Base-by-base conservation (phyloP, 2,888 invertebrate species). In the Habrosyne pyritoides region DNA sequence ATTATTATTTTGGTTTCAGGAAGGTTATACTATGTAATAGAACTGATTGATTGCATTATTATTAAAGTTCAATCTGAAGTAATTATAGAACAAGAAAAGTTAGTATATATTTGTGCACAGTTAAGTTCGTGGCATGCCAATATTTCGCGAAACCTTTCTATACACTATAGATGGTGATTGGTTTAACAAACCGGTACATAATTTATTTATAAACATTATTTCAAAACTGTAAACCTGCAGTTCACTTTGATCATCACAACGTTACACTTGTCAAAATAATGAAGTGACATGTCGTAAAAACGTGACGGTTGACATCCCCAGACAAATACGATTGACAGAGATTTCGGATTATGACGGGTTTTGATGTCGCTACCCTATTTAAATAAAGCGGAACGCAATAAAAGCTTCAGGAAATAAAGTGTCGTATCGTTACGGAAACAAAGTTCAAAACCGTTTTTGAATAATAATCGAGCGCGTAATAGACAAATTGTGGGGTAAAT, bases 251-350 rank as follows among this genome's bases (percentile, higher is more conserved):
- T 60, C 61, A 49, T 64, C 63, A 65, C 69, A 74, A 73, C 72
- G 73, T 77, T 72, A 73, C 76, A 77, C 77, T 79, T 83, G 85
- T 87, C 86, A 87, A 78, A 86, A 83, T 82, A 85, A 84, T 83
- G 78, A 79, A 81, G 77, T 81, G 83, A 77, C 80, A 79, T 64
- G 75, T 80, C 73, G 74, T 81, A 79, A 80, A 79, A 84, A 82
- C 64, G 65, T 76, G 77, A 82, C 80, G 74, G 78, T 78, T 73
- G 72, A 59, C 79, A 77, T 76, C 86, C 86, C 79, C 79, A 83
- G 75, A 77, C 73, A 77, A 81, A 79, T 78, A 67, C 69, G 68
- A 75, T 75, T 78, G 75, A 79, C 74, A 67, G 66, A 67, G 63
- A 58, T 69, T 63, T 64, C 67, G 80, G 84, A 86, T 85, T 86